A percentile compares a stretch with the other conserved stretches of the same genome.
phyloP scores from a whole-genome alignment of 2,797 vertebrate species.

The Crenichthys baileyi region DNA sequence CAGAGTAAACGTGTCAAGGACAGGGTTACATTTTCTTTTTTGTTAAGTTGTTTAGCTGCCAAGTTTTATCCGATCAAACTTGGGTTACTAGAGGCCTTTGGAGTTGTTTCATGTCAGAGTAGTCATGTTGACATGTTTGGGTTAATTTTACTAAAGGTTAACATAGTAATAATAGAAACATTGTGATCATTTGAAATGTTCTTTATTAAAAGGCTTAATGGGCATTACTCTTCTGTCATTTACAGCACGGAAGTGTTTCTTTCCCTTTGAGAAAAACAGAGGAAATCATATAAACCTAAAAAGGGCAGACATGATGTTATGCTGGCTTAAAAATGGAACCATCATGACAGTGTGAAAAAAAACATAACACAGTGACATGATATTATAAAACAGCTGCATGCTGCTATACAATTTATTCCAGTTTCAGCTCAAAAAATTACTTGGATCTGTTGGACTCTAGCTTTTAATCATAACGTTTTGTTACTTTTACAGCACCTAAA shows the following conservation, averaged over 20 bases:
- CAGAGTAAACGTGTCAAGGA: constrained; percentile 52
- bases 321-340: background rate
- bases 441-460: background rate
- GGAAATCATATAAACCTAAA: background rate
- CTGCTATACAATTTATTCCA: background rate
- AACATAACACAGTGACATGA: background rate
- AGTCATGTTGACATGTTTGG: constrained; percentile 17
- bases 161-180: constrained; percentile 9
- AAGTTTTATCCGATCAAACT: constrained; percentile 52
- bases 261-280: background rate
- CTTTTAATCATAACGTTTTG: background rate
- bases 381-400: background rate
- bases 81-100: constrained; percentile 28
- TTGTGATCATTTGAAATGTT: constrained; percentile 8
- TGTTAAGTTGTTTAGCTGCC: constrained; percentile 49
- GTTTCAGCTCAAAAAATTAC: background rate
- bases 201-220: background rate
- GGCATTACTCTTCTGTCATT: background rate
- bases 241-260: background rate
- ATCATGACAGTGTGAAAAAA: background rate
- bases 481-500: background rate
- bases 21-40: constrained; percentile 17
- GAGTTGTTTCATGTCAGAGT: constrained; percentile 14
- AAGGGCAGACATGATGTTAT: background rate
- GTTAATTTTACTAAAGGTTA: constrained; percentile 15